phyloP scores from a whole-genome alignment of 2,888 invertebrate species.

The Pseudanteris insignis region DNA sequence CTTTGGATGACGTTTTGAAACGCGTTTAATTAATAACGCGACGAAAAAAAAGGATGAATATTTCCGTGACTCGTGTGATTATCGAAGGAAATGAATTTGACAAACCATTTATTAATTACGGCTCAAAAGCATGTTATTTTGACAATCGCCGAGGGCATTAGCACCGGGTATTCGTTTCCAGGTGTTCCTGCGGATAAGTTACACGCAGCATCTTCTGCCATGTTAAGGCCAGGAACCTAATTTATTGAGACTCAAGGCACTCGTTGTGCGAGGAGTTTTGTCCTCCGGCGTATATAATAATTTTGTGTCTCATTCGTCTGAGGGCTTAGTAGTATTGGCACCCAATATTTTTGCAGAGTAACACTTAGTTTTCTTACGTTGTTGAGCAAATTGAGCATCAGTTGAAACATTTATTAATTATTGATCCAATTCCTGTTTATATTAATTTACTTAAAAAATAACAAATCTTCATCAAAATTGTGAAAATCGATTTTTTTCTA shows the following conservation, averaged over 20 bases:
- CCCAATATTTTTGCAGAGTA: no score
- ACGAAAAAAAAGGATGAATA: no score
- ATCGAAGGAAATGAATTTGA: constrained; percentile 7
- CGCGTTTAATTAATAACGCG: no score
- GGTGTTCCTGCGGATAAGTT: constrained; percentile 43
- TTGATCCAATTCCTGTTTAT: not conserved
- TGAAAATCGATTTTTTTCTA: no score
- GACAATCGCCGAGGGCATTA: constrained; percentile 46
- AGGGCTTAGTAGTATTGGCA: constrained; percentile 14
- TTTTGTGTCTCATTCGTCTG: constrained; percentile 42
- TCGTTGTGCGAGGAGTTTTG: constrained; percentile 44
- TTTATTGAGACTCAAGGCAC: constrained; percentile 55
- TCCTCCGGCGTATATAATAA: constrained; percentile 44
- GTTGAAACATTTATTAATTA: no score
- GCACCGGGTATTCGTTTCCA: constrained; percentile 52
- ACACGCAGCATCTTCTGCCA: constrained; percentile 53
- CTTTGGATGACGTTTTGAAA: no score
- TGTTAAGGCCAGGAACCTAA: constrained; percentile 53
- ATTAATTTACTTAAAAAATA: not conserved
- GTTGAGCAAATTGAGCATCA: no score
- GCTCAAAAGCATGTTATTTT: constrained; percentile 48
- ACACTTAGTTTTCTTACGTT: no score
- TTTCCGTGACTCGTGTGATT: constrained; percentile 8
- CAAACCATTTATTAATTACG: constrained; percentile 28
- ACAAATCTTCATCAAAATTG: no score